Evolutionary conservation across 2,797 vertebrate species (phyloP).

Genomic region (Pristis pectinata): DNA sequence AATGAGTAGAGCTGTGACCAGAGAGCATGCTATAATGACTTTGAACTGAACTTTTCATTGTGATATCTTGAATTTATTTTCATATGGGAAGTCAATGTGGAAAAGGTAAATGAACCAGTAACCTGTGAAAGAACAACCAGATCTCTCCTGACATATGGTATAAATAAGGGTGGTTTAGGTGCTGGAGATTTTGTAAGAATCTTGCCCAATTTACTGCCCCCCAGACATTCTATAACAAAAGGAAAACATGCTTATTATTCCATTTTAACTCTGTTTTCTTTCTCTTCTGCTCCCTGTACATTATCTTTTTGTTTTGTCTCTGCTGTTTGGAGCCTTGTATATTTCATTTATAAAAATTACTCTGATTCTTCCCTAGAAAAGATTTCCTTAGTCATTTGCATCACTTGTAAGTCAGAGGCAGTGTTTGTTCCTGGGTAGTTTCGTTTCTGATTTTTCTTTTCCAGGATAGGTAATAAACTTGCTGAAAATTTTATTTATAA

Average conservation of each 20-base stretch:
- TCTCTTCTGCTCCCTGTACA: neutral
- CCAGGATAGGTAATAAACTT: neutral
- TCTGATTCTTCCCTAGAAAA: neutral
- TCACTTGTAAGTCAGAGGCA: neutral
- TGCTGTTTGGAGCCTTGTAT: neutral
- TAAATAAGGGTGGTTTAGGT: neutral
- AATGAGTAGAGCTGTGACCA: neutral
- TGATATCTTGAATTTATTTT: neutral
- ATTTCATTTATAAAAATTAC: neutral
- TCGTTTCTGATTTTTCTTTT: neutral
- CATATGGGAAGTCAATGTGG: neutral
- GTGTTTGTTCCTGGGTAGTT: neutral
- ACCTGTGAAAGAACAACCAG: neutral
- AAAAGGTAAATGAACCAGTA: neutral
- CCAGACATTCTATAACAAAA: neutral
- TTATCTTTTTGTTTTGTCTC: neutral
- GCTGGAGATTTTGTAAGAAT: neutral
- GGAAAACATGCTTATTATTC: neutral
- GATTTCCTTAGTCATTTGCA: no score
- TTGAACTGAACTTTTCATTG: neutral
- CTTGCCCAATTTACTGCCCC: neutral
- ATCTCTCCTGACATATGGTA: neutral
- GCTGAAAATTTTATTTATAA: neutral
- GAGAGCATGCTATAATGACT: neutral
- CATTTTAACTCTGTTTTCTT: neutral